A percentile compares a stretch with the other conserved stretches of the same genome.
phyloP scores from a whole-genome alignment of 2,113 vertebrate species.

The Ceyx cyanopectus region DNA sequence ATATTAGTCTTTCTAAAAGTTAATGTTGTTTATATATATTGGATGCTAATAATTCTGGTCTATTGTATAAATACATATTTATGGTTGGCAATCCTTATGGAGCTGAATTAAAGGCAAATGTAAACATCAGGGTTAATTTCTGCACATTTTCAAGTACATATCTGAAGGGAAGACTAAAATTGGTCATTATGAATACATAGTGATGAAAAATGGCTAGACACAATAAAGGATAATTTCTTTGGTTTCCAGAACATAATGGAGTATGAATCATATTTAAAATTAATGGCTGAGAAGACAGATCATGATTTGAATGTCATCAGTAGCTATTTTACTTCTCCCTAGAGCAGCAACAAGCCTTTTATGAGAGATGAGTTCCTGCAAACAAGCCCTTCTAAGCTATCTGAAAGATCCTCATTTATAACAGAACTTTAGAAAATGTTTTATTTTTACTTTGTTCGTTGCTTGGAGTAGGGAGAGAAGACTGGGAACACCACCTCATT shows the following conservation, averaged over 20 bases:
- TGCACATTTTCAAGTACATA: slow-evolving; percentile 57
- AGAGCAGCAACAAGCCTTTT: slow-evolving; percentile 71
- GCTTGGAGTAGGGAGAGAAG: neutral
- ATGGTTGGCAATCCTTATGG: slow-evolving; percentile 56
- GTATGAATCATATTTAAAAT: slow-evolving; percentile 83
- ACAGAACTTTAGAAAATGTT: slow-evolving; percentile 47
- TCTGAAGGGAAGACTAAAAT: slow-evolving; percentile 71
- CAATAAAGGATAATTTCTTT: slow-evolving; percentile 81
- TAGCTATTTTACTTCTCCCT: slow-evolving; percentile 78
- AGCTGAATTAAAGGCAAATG: slow-evolving; percentile 74
- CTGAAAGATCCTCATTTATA: slow-evolving; percentile 71
- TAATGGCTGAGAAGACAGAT: slow-evolving; percentile 79
- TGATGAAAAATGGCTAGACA: slow-evolving; percentile 77
- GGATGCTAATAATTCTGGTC: slow-evolving; percentile 68
- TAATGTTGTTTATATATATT: slow-evolving; percentile 69
- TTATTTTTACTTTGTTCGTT: slow-evolving; percentile 56
- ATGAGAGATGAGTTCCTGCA: slow-evolving; percentile 67
- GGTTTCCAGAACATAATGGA: slow-evolving; percentile 77
- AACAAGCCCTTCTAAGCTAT: slow-evolving; percentile 65
- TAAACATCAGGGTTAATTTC: slow-evolving; percentile 70
- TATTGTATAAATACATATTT: slow-evolving; percentile 76
- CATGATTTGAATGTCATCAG: slow-evolving; percentile 81
- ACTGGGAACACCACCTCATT: neutral
- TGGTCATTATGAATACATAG: slow-evolving; percentile 74
- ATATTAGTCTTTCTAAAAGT: slow-evolving; percentile 1